Conservation (phyloP, 1,140 invertebrate species). For the Hylaeus volcanicus region DNA sequence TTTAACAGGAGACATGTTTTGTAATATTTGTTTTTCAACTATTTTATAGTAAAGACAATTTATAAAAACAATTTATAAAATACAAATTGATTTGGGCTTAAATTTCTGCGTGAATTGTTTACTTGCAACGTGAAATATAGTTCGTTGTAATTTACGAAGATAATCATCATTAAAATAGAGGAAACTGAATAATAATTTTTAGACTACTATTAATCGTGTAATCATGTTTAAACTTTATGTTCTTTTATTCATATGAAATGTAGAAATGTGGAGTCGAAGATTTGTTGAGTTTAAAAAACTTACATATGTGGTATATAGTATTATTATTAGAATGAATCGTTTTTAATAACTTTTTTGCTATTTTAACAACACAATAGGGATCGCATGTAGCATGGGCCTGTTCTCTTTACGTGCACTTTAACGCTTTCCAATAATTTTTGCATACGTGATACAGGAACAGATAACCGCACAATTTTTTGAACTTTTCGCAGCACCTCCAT, state of each 20-base stretch:
- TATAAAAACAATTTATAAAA: background rate
- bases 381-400: background rate
- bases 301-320: background rate
- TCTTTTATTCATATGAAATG: too few species aligned
- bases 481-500: background rate
- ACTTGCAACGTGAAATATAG: too few species aligned
- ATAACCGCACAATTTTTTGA: conserved; percentile 12
- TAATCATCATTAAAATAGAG: too few species aligned
- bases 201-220: background rate
- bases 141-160: too few species aligned
- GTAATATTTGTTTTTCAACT: background rate
- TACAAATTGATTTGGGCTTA: too few species aligned
- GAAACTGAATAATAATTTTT: too few species aligned
- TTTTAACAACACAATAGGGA: background rate
- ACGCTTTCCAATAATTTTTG: background rate
- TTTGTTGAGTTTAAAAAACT: background rate
- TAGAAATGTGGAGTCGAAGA: too few species aligned
- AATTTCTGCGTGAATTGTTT: too few species aligned
- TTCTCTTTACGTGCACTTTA: background rate
- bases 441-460: background rate
- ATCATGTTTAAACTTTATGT: too few species aligned
- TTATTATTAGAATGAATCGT: background rate
- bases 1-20: background rate
- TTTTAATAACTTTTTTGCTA: too few species aligned
- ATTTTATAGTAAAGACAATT: background rate